Percentiles rank a stretch among this genome's conserved stretches.
phyloP scores from a whole-genome alignment of 2,113 vertebrate species.

The Periophthalmus modestus region DNA sequence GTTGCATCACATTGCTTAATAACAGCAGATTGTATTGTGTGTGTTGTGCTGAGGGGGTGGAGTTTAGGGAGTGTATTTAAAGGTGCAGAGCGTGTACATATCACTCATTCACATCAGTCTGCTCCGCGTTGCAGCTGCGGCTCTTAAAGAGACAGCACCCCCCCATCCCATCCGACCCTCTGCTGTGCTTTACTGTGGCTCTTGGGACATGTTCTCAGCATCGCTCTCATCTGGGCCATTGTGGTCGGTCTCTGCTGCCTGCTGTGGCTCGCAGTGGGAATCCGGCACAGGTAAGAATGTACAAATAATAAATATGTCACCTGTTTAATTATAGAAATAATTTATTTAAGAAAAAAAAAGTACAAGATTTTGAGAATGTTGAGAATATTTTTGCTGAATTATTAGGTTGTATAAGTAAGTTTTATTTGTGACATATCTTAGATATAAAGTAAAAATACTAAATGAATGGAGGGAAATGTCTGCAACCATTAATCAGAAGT shows the following conservation, averaged over 20 bases:
- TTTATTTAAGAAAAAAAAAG: not conserved
- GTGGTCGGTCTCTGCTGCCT: conserved; percentile 78
- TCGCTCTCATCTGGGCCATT: conserved; percentile 82
- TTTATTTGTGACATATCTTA: too few relatives aligned
- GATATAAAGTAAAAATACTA: too few relatives aligned
- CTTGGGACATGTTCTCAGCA: conserved; percentile 79
- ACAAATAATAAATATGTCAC: not conserved
- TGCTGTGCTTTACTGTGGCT: not conserved
- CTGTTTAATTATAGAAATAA: not conserved
- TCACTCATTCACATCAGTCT: not conserved
- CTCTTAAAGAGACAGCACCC: not conserved
- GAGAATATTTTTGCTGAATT: too few relatives aligned
- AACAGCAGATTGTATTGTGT: not conserved
- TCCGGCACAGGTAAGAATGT: conserved; percentile 86
- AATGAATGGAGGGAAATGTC: too few relatives aligned
- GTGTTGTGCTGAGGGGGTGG: not conserved
- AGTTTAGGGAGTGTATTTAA: not conserved
- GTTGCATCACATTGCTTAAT: not conserved
- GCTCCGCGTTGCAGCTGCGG: too few relatives aligned
- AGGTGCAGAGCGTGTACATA: not conserved
- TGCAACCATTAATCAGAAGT: too few relatives aligned
- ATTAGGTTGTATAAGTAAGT: too few relatives aligned
- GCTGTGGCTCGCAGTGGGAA: conserved; percentile 84
- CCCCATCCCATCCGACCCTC: not conserved
- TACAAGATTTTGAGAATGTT: too few relatives aligned